A percentile compares a stretch with the other conserved stretches of the same genome.
Conservation (phyloP, 2,113 vertebrate species). For the Paracanthobrama guichenoti region DNA sequence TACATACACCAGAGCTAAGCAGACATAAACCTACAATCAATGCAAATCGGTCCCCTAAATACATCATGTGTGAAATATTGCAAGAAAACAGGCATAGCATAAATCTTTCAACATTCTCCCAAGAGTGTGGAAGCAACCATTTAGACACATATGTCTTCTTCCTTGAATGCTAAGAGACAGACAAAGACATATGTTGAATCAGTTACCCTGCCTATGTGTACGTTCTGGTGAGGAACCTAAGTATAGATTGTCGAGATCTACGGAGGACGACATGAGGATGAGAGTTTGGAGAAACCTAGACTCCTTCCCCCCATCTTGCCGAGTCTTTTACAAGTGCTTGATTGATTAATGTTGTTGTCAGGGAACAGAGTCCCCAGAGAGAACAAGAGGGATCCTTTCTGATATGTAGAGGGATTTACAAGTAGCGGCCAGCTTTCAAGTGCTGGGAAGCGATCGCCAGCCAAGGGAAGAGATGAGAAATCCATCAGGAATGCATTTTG, state of each 20-base stretch:
- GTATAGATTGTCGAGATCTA: constrained; percentile 58
- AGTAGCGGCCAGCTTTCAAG: constrained; percentile 82
- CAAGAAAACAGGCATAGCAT: constrained; percentile 59
- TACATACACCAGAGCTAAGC: constrained; percentile 19
- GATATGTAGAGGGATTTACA: constrained; percentile 86
- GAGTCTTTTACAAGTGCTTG: constrained; percentile 62
- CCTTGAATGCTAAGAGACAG: constrained; percentile 66
- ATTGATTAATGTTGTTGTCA: constrained; percentile 81
- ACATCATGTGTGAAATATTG: constrained; percentile 57
- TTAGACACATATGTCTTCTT: constrained; percentile 65
- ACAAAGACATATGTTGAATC: constrained; percentile 80
- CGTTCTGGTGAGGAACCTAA: constrained; percentile 67
- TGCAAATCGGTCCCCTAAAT: constrained; percentile 28
- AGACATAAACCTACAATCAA: constrained; percentile 47
- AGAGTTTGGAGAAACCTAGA: constrained; percentile 46
- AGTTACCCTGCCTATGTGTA: constrained; percentile 68
- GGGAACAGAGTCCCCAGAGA: constrained; percentile 75
- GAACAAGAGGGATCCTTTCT: constrained; percentile 76
- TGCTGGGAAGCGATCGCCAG: constrained; percentile 82
- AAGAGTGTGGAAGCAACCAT: constrained; percentile 63
- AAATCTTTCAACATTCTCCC: constrained; percentile 59
- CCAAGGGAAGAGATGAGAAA: constrained; percentile 88
- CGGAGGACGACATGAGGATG: not conserved
- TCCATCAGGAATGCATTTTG: constrained; percentile 85
- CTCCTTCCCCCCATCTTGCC: not conserved